These are phyloP conservation scores for Drosophila tanythrix DNA, from an alignment of 2,888 invertebrate species.

Conservation along the genomic window DNA sequence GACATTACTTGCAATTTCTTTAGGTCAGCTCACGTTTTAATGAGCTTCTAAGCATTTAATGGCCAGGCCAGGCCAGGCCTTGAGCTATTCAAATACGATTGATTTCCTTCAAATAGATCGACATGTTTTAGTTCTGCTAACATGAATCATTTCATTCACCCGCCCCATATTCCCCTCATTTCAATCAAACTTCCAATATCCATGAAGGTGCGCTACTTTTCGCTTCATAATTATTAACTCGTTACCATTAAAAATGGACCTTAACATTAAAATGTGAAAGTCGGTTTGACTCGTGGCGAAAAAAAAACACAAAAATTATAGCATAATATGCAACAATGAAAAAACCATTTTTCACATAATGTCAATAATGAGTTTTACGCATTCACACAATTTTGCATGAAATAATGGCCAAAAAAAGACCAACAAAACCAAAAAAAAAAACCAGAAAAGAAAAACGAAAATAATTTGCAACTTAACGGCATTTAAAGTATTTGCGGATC, in stretches of 20 bases:
- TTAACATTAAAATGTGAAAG: slow-evolving; percentile 67
- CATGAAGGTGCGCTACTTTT: slow-evolving; percentile 6
- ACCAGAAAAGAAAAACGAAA: slow-evolving; percentile 15
- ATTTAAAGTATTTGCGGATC: slow-evolving; percentile 67
- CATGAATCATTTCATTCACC: not conserved
- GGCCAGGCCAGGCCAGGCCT: slow-evolving; percentile 29
- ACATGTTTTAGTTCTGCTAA: slow-evolving; percentile 28
- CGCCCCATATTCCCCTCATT: not conserved
- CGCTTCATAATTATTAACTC: slow-evolving; percentile 45
- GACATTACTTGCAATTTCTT: slow-evolving; percentile 72
- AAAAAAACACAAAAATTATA: slow-evolving; percentile 5
- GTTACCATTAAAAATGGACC: slow-evolving; percentile 39
- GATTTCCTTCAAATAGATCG: slow-evolving; percentile 43
- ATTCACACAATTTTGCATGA: slow-evolving; percentile 18
- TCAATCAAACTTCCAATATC: slow-evolving; percentile 14
- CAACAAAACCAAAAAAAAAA: not conserved
- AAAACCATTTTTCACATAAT: slow-evolving; percentile 22
- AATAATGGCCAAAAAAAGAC: slow-evolving; percentile 1
- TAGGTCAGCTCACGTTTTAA: slow-evolving; percentile 21
- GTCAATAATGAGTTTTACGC: slow-evolving; percentile 44
- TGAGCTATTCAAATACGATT: slow-evolving; percentile 25
- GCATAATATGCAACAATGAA: slow-evolving; percentile 6
- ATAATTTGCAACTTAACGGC: slow-evolving; percentile 57
- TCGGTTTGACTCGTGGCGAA: slow-evolving; percentile 54
- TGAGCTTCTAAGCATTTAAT: slow-evolving; percentile 25